Evolutionary conservation across 2,888 invertebrate species (phyloP), one percentile per base, ranked within the genome.

Genomic region (Artemia sp.): DNA sequence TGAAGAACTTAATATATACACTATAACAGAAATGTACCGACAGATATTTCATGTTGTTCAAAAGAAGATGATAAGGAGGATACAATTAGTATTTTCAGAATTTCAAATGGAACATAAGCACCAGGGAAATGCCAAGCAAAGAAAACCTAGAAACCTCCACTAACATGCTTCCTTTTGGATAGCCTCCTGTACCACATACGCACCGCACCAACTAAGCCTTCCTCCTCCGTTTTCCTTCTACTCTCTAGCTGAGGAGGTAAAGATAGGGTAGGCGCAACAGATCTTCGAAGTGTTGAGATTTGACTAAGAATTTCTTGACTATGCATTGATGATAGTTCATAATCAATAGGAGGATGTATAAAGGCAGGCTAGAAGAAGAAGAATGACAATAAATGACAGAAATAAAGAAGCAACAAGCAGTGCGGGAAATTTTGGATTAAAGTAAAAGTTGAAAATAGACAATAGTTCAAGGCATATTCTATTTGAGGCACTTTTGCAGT

Each of bases 131-230:
- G 6, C 38, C 38, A 24, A 38, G 38, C 38, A 58, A n/a, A 58
- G 64, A 58, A 58, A 58, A 58, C n/a, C 10, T 11, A 58, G 64
- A 58, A 58, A 58, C 64, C 64, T 58, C 24, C 64, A 58, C 64
- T 58, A 58, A 58, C 64, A 58, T 58, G 64, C 64, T 58, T n/a
- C 64, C 24, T 58, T 24, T 24, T 58, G n/a, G 64, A 58, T 58
- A 58, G 14, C 64, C 64, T n/a, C 64, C 64, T 58, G 64, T 58
- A 58, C 64, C 64, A 58, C 64, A 24, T 58, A 24, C 64, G 64
- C 9, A 58, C 64, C 64, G 64, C 64, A 58, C 64, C 64, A 58
- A 58, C 64, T 24, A 58, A 58, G 64, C 64, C 64, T 58, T 58
- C 64, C 24, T 58, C 64, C 24, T n/a, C 64, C 64, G 64, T n/a